A percentile compares a stretch with the other conserved stretches of the same genome.
These are phyloP conservation scores for Anguilla rostrata DNA, from an alignment of 2,113 vertebrate genomes.

Conservation along the genomic window DNA sequence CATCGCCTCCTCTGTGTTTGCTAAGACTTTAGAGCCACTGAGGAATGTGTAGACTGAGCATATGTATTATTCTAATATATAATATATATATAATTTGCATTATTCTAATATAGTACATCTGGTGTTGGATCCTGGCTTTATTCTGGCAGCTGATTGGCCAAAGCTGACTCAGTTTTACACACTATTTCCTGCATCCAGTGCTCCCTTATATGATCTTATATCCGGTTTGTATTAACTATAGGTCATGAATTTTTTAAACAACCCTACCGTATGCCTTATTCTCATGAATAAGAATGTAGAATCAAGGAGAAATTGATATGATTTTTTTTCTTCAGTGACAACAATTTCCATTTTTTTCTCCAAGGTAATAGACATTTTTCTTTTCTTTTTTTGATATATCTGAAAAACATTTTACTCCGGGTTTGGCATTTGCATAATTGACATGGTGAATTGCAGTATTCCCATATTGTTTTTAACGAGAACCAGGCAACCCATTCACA, in stretches of 20 bases:
- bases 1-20: slow-evolving; percentile 36
- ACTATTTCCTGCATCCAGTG: slow-evolving; percentile 37
- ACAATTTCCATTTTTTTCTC: slow-evolving; percentile 7
- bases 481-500: slow-evolving; percentile 4
- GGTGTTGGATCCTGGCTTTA: slow-evolving; percentile 13
- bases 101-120: neutral
- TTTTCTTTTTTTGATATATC: neutral
- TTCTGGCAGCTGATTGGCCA: neutral
- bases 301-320: slow-evolving; percentile 51
- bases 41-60: slow-evolving; percentile 17
- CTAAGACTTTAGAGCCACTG: slow-evolving; percentile 36
- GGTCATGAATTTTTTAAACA: slow-evolving; percentile 63
- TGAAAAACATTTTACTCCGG: slow-evolving; percentile 12
- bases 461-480: slow-evolving; percentile 10
- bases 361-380: neutral
- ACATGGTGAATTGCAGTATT: slow-evolving; percentile 1
- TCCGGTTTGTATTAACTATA: slow-evolving; percentile 58
- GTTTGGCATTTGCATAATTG: slow-evolving; percentile 17
- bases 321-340: neutral
- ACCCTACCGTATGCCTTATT: slow-evolving; percentile 55
- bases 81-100: too few species aligned
- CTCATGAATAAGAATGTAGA: slow-evolving; percentile 45
- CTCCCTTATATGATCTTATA: slow-evolving; percentile 51
- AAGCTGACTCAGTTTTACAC: slow-evolving; percentile 19
- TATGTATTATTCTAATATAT: neutral